Evolutionary conservation across 2,113 vertebrate species (phyloP).

Genomic region (Thinocorus orbignyianus): DNA sequence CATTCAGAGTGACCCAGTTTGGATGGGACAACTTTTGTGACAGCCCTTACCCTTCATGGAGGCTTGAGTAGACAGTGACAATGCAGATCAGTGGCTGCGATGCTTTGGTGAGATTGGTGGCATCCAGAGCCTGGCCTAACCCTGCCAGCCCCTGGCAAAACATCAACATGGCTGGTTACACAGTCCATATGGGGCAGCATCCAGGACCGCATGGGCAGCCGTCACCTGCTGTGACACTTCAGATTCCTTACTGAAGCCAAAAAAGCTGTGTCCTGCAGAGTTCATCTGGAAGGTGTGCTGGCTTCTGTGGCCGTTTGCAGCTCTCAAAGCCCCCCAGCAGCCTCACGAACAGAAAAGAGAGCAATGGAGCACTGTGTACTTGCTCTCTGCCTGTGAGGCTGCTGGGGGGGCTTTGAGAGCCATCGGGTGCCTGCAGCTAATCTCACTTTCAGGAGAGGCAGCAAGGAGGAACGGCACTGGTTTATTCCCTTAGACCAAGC

Average conservation of each 20-base stretch:
- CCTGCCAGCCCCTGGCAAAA: background rate
- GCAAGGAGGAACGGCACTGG: accelerated
- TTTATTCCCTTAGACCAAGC: background rate
- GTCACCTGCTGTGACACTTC: accelerated
- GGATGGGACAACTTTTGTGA: background rate
- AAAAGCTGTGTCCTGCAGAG: background rate
- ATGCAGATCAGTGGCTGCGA: accelerated
- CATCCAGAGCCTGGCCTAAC: background rate
- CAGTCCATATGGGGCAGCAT: accelerated
- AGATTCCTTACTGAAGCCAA: accelerated
- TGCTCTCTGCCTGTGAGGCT: background rate
- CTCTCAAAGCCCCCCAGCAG: background rate
- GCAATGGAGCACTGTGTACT: background rate
- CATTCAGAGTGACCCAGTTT: background rate
- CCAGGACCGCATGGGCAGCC: accelerated
- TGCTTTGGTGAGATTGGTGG: background rate
- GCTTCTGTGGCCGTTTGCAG: background rate
- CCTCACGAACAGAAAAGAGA: background rate
- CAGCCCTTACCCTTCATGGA: background rate
- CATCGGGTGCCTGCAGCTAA: accelerated
- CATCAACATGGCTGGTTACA: accelerated
- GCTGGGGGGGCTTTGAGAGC: background rate
- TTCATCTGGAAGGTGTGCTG: background rate
- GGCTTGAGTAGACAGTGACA: accelerated
- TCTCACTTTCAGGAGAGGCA: background rate